These are phyloP conservation scores for Epiblema foenella DNA, from an alignment of 2,888 invertebrate genomes.

Conservation along the genomic window DNA sequence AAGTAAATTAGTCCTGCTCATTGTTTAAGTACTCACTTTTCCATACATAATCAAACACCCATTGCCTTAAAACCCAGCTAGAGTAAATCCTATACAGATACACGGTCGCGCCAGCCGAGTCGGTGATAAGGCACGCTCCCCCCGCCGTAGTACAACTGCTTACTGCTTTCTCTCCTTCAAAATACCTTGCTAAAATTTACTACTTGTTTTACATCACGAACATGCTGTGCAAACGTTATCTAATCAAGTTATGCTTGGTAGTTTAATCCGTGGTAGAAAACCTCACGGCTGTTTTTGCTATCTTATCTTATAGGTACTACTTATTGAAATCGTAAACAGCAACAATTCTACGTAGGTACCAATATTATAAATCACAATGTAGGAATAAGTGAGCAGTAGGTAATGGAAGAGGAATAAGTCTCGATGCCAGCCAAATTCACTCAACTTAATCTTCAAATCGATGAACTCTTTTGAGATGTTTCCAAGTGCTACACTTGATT, in stretches of 20 bases:
- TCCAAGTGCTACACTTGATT: neutral
- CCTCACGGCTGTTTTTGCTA: neutral
- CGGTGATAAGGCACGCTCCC: slow-evolving; percentile 40
- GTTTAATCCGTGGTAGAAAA: slow-evolving; percentile 3
- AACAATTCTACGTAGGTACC: neutral
- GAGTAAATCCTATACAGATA: slow-evolving; percentile 7
- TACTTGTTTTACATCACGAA: slow-evolving; percentile 29
- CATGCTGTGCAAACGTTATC: slow-evolving; percentile 7
- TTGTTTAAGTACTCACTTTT: slow-evolving; percentile 1
- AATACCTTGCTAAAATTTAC: slow-evolving; percentile 33
- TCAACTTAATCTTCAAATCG: neutral
- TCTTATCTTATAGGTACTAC: neutral
- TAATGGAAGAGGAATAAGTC: neutral
- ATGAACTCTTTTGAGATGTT: neutral
- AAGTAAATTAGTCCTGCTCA: neutral
- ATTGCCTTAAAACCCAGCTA: slow-evolving; percentile 3
- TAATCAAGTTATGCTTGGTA: neutral
- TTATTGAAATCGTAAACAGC: neutral
- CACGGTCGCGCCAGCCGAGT: slow-evolving; percentile 1
- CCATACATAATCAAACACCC: neutral
- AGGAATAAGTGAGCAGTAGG: neutral
- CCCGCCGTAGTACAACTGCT: slow-evolving; percentile 14
- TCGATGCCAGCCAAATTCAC: neutral
- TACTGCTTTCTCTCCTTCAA: slow-evolving; percentile 35
- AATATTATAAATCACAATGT: neutral